These are phyloP conservation scores for Picus viridis DNA, from an alignment of 2,797 vertebrate species.

Conservation along the genomic window DNA sequence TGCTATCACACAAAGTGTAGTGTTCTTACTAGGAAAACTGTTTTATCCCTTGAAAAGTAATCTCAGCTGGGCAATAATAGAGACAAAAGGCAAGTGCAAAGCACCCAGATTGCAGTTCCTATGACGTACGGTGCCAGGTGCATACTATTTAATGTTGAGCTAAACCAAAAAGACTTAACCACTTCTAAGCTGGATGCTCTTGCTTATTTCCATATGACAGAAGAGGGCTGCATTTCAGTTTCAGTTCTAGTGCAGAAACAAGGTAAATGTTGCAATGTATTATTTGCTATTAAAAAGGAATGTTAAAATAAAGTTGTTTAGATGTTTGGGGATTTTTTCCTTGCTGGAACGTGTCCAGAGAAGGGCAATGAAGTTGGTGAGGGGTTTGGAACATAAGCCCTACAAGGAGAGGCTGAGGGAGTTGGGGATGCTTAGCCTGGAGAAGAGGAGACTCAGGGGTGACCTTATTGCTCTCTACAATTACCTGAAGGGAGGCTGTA, in stretches of 20 bases:
- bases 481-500: too few relatives aligned
- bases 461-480: too few relatives aligned
- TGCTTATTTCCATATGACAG: not conserved
- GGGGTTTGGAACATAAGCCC: too few relatives aligned
- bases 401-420: too few relatives aligned
- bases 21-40: not conserved
- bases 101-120: not conserved
- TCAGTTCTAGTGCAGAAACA: not conserved
- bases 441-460: too few relatives aligned
- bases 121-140: not conserved
- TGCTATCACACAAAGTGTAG: accelerated
- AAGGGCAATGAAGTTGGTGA: too few relatives aligned
- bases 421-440: too few relatives aligned
- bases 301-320: not conserved
- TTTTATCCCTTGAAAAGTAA: not conserved
- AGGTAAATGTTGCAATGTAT: not conserved
- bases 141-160: not conserved
- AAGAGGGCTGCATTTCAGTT: not conserved
- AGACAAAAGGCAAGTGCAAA: not conserved
- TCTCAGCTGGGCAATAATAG: not conserved
- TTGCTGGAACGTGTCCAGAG: too few relatives aligned
- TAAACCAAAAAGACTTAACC: not conserved
- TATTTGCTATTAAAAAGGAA: not conserved
- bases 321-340: too few relatives aligned
- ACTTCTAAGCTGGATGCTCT: not conserved